These are phyloP conservation scores for Clarias batrachus DNA, from an alignment of 2,113 vertebrate species.

Conservation along the genomic window DNA sequence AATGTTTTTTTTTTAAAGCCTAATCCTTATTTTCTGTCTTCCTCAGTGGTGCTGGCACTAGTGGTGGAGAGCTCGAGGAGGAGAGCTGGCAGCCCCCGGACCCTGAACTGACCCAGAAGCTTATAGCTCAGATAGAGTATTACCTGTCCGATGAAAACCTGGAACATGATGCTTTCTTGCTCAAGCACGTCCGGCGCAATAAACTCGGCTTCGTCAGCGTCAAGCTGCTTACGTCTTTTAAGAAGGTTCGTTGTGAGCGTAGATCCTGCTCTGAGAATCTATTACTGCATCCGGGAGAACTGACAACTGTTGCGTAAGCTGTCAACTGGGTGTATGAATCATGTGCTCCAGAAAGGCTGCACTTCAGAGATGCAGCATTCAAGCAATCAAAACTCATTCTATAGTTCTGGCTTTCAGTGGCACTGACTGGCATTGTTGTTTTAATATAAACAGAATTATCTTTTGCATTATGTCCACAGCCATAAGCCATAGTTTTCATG, in stretches of 20 bases:
- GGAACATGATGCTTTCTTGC: slow-evolving; percentile 93
- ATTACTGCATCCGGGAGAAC: not conserved
- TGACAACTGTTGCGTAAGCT: slow-evolving; percentile 35
- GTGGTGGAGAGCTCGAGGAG: slow-evolving; percentile 85
- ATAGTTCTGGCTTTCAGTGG: not conserved
- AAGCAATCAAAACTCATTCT: not conserved
- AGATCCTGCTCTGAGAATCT: not conserved
- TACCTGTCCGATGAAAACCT: slow-evolving; percentile 97
- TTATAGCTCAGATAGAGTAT: slow-evolving; percentile 91
- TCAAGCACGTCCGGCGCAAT: slow-evolving; percentile 94
- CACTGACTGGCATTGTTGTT: not conserved
- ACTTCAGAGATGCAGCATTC: not conserved
- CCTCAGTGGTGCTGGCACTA: slow-evolving; percentile 74
- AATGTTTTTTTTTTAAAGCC: not conserved
- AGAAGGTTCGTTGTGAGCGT: slow-evolving; percentile 80
- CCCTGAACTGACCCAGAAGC: slow-evolving; percentile 82
- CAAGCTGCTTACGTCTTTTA: slow-evolving; percentile 96
- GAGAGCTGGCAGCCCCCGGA: slow-evolving; percentile 92
- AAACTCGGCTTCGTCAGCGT: slow-evolving; percentile 96
- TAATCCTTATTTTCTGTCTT: slow-evolving; percentile 6
- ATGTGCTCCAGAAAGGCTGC: not conserved
- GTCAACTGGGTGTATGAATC: slow-evolving; percentile 25
- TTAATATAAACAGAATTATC: not conserved
- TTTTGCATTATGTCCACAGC: not conserved
- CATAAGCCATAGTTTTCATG: not conserved